A percentile compares a stretch with the other conserved stretches of the same genome.
Evolutionary conservation across 2,797 vertebrate genomes (phyloP).

Genomic region (Melanotaenia pygmaea): DNA sequence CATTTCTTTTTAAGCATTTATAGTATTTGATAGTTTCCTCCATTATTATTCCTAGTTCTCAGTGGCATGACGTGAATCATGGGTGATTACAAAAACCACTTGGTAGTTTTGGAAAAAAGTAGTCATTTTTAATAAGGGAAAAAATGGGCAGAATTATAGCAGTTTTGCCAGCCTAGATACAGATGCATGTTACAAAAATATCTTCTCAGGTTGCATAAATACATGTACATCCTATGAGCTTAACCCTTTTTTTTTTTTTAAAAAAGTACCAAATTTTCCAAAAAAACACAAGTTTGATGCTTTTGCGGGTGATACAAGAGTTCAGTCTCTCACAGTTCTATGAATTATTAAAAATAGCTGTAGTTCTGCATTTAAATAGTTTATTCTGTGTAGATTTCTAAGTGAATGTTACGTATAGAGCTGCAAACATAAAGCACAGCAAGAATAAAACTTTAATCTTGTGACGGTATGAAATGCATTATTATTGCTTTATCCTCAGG

Average conservation of each 20-base stretch:
- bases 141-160: no score
- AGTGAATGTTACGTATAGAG: background rate
- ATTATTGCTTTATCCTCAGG: conserved; percentile 23
- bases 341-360: background rate
- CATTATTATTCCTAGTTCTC: conserved; percentile 19
- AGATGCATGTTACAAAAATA: background rate
- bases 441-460: conserved; percentile 2
- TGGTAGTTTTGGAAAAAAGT: background rate
- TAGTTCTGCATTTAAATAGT: background rate
- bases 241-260: no score
- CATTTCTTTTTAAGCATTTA: background rate
- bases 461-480: background rate
- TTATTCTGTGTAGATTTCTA: background rate
- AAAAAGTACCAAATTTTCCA: no score
- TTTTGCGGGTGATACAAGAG: no score
- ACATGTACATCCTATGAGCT: no score
- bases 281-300: no score
- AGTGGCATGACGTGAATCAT: conserved; percentile 10
- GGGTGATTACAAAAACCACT: background rate
- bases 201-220: no score
- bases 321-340: background rate
- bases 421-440: background rate
- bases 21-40: background rate
- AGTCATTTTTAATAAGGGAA: no score
- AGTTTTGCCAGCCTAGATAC: background rate